Percentiles rank a stretch among this genome's conserved stretches.
Conservation (phyloP, 2,888 invertebrate genomes). For the Tiliacea aurago region DNA sequence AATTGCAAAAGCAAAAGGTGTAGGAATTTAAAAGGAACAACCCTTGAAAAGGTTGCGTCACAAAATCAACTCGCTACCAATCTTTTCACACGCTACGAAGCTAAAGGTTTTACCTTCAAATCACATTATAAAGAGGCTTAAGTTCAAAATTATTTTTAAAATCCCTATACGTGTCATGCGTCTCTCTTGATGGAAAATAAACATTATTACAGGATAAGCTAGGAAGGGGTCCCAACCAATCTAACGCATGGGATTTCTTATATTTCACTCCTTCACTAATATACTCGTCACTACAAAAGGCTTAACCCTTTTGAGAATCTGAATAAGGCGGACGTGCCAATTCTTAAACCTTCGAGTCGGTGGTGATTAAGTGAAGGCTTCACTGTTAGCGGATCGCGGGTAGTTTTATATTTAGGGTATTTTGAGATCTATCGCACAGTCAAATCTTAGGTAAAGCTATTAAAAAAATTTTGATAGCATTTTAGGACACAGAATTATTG, state of each 20-base stretch:
- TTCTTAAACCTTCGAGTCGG: slow-evolving; percentile 67
- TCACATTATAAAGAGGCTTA: slow-evolving; percentile 38
- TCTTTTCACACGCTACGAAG: not conserved
- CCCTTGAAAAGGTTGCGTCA: not conserved
- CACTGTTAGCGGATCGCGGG: slow-evolving; percentile 37
- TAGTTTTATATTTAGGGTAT: no score
- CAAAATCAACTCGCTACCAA: not conserved
- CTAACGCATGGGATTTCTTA: slow-evolving; percentile 73
- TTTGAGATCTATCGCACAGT: no score
- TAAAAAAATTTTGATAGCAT: no score
- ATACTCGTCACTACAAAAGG: slow-evolving; percentile 74
- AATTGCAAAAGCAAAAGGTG: not conserved
- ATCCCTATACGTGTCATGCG: slow-evolving; percentile 58
- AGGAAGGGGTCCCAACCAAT: slow-evolving; percentile 73
- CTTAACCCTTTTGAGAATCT: slow-evolving; percentile 79
- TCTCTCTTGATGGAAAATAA: slow-evolving; percentile 77
- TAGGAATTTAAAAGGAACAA: not conserved
- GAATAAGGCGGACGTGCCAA: slow-evolving; percentile 77
- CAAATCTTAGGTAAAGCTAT: no score
- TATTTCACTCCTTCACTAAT: slow-evolving; percentile 67
- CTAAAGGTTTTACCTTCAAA: not conserved
- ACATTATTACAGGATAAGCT: slow-evolving; percentile 81
- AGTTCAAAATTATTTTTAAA: slow-evolving; percentile 62
- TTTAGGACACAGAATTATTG: no score
- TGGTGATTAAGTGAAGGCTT: slow-evolving; percentile 50